Conservation (phyloP, 2,113 vertebrate species). For the Catharus bicknelli region DNA sequence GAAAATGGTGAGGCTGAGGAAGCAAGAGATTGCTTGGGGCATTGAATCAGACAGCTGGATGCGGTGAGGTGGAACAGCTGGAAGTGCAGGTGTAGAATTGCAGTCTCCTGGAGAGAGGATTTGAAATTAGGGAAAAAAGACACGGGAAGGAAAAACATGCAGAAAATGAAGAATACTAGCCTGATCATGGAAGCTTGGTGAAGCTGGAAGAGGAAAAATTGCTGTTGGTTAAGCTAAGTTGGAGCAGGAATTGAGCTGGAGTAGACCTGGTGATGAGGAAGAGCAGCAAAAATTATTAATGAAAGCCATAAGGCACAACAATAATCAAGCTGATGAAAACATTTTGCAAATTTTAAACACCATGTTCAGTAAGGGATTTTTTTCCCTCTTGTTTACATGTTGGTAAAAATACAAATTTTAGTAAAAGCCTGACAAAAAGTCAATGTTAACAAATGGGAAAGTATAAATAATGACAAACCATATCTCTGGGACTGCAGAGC, state of each 20-base stretch:
- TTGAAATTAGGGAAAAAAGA: neutral
- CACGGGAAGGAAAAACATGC: neutral
- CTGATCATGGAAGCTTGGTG: neutral
- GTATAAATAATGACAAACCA: neutral
- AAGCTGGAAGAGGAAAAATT: neutral
- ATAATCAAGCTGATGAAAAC: neutral
- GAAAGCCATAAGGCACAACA: neutral
- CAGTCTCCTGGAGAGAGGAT: neutral
- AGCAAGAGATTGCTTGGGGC: neutral
- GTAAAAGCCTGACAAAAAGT: neutral
- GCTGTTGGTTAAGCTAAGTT: neutral
- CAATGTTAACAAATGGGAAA: neutral
- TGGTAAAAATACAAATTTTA: neutral
- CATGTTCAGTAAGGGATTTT: rapidly evolving
- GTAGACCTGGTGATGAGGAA: neutral
- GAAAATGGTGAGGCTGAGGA: neutral
- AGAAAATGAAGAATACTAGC: neutral
- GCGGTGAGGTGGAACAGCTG: neutral
- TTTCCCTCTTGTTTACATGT: neutral
- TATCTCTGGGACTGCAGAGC: neutral
- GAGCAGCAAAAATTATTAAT: neutral
- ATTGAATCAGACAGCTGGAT: neutral
- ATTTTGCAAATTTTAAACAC: neutral
- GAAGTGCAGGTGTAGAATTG: neutral
- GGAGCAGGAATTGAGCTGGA: neutral